These are phyloP conservation scores for Apostichopus japonicus DNA, from an alignment of 35 echinoderm and acorn worm genomes.

Conservation along the genomic window DNA sequence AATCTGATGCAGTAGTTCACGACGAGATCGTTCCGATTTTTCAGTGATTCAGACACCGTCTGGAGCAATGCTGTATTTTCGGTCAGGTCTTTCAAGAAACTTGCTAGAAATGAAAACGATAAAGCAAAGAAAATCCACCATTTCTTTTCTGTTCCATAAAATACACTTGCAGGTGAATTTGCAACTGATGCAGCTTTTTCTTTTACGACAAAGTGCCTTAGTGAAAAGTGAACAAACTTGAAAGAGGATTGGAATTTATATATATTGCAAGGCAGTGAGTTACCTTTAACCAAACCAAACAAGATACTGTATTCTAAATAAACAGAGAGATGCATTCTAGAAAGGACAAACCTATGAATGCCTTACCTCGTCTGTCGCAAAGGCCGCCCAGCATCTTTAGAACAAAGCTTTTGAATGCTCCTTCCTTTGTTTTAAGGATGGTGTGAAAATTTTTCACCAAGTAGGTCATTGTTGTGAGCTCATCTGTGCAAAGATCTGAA, in stretches of 20 bases:
- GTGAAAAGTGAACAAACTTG: no score
- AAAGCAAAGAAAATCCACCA: no score
- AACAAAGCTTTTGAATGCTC: constrained; percentile 48
- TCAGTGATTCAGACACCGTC: not conserved
- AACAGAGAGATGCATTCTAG: no score
- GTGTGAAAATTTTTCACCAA: constrained; percentile 45
- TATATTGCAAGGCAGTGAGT: no score
- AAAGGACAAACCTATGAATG: not conserved
- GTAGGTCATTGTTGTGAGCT: constrained; percentile 43
- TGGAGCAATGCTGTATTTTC: constrained; percentile 22
- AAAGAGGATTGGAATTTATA: no score
- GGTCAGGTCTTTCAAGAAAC: not conserved
- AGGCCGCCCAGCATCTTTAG: constrained; percentile 7
- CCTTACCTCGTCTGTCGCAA: constrained; percentile 37
- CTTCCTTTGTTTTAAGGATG: constrained; percentile 43
- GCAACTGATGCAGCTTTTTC: no score
- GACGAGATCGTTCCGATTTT: constrained; percentile 29
- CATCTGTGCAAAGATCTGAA: constrained; percentile 47
- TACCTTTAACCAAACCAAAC: no score
- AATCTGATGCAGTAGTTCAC: constrained; percentile 25
- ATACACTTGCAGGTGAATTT: no score
- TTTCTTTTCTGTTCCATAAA: no score
- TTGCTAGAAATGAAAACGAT: constrained; percentile 10
- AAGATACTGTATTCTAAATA: no score
- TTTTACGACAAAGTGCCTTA: no score